phyloP scores from a whole-genome alignment of 2,113 vertebrate species.

The Blennius ocellaris region DNA sequence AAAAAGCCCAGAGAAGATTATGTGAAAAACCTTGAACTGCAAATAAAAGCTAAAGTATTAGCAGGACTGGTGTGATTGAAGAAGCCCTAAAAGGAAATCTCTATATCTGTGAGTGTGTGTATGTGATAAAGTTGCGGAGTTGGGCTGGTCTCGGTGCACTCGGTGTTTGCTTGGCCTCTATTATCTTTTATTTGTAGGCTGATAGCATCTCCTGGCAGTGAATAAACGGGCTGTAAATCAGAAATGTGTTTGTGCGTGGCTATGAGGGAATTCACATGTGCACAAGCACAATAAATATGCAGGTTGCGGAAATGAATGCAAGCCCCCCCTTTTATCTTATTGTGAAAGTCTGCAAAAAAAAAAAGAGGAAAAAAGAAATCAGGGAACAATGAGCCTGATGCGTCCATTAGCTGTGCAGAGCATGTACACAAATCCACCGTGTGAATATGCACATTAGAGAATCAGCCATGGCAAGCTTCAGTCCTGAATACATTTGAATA shows the following conservation, averaged over 20 bases:
- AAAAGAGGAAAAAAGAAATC: neutral
- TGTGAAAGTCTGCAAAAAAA: slow-evolving; percentile 9
- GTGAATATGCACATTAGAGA: slow-evolving; percentile 64
- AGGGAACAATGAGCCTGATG: slow-evolving; percentile 48
- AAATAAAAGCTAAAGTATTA: slow-evolving; percentile 30
- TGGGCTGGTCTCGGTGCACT: slow-evolving; percentile 55
- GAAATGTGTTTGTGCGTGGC: slow-evolving; percentile 53
- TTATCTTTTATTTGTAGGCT: slow-evolving; percentile 74
- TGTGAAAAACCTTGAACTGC: slow-evolving; percentile 25
- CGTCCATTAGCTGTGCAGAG: slow-evolving; percentile 52
- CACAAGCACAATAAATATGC: slow-evolving; percentile 47
- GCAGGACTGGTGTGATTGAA: slow-evolving; percentile 37
- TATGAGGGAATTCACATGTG: slow-evolving; percentile 59
- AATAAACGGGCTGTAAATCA: slow-evolving; percentile 64
- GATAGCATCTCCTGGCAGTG: slow-evolving; percentile 63
- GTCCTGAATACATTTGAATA: slow-evolving; percentile 69
- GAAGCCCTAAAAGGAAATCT: slow-evolving; percentile 65
- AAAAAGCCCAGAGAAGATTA: slow-evolving; percentile 26
- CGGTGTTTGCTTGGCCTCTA: slow-evolving; percentile 69
- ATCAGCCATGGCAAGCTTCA: slow-evolving; percentile 58
- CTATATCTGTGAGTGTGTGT: slow-evolving; percentile 55
- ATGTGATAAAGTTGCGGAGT: slow-evolving; percentile 66
- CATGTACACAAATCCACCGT: slow-evolving; percentile 44
- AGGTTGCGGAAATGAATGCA: slow-evolving; percentile 29
- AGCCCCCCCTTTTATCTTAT: slow-evolving; percentile 17